Evolutionary conservation across 2,888 invertebrate genomes (phyloP).

Genomic region (Rhagophthalmus giganteus): DNA sequence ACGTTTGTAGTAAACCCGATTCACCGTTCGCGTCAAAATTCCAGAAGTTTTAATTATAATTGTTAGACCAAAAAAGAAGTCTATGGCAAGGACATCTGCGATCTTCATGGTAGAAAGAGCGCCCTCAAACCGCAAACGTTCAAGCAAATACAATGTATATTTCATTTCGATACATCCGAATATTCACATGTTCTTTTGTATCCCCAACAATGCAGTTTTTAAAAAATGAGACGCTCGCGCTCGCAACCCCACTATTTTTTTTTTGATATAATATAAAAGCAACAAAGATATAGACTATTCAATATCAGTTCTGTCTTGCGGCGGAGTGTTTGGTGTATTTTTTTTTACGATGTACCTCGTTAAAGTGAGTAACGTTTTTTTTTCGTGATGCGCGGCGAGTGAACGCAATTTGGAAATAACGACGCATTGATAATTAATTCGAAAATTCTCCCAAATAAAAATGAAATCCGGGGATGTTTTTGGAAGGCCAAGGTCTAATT

Average conservation of each 20-base stretch:
- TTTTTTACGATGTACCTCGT: neutral
- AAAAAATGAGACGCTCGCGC: constrained; percentile 35
- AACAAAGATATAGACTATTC: constrained; percentile 26
- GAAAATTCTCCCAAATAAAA: too few species aligned
- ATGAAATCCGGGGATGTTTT: too few species aligned
- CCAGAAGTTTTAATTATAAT: constrained; percentile 42
- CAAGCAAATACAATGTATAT: constrained; percentile 38
- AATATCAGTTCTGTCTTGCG: constrained; percentile 23
- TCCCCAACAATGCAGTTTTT: constrained; percentile 44
- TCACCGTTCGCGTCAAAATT: constrained; percentile 26
- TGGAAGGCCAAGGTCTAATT: too few species aligned
- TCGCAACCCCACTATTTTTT: constrained; percentile 36
- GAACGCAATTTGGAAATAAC: neutral
- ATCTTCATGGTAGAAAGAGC: constrained; percentile 52
- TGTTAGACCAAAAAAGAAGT: constrained; percentile 46
- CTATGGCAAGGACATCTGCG: constrained; percentile 51
- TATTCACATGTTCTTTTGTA: constrained; percentile 33
- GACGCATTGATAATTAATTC: too few species aligned
- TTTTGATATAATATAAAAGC: constrained; percentile 34
- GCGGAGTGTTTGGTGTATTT: neutral
- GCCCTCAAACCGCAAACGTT: constrained; percentile 43
- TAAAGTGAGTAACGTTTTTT: constrained; percentile 11
- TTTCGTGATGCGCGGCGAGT: neutral
- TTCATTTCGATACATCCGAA: constrained; percentile 38
- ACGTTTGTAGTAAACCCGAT: neutral